These are phyloP conservation scores for Botia almorhae DNA, from an alignment of 2,797 vertebrate genomes.

Conservation along the genomic window DNA sequence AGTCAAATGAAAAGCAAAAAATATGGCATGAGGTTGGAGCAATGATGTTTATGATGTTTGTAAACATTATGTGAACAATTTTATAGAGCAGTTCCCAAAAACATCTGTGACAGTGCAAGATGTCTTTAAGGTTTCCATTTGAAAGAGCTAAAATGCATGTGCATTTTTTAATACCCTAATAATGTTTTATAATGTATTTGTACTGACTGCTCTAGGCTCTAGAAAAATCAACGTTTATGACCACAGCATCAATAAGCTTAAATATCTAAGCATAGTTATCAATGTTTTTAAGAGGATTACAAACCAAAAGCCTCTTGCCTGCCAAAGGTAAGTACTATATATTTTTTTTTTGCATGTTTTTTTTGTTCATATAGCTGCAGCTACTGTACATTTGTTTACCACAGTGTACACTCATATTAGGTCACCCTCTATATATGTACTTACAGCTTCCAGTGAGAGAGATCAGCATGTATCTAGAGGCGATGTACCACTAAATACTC, in stretches of 20 bases:
- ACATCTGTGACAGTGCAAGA: constrained; percentile 75
- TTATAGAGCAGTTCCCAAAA: constrained; percentile 82
- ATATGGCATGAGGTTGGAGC: constrained; percentile 63
- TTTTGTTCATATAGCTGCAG: constrained; percentile 41
- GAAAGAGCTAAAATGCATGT: constrained; percentile 2
- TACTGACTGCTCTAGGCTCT: constrained; percentile 72
- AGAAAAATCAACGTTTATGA: constrained; percentile 76
- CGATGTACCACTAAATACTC: constrained; percentile 69
- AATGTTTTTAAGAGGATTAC: constrained; percentile 84
- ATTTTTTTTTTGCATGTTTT: constrained; percentile 7
- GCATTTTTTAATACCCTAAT: no score
- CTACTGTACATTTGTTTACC: constrained; percentile 25
- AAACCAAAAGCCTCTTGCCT: constrained; percentile 69
- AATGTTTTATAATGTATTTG: constrained; percentile 9
- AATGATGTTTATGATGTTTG: constrained; percentile 81
- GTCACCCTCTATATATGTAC: constrained; percentile 45
- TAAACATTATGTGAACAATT: constrained; percentile 79
- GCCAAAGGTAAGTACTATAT: constrained; percentile 67
- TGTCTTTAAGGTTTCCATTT: constrained; percentile 82
- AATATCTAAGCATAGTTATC: constrained; percentile 83
- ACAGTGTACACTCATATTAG: constrained; percentile 25
- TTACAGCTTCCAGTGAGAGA: constrained; percentile 66
- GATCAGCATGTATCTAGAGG: constrained; percentile 69
- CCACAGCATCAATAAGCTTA: constrained; percentile 81
- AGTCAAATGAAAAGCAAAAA: constrained; percentile 67